Conservation (phyloP, 2,797 vertebrate genomes). For the Pogoniulus pusillus region DNA sequence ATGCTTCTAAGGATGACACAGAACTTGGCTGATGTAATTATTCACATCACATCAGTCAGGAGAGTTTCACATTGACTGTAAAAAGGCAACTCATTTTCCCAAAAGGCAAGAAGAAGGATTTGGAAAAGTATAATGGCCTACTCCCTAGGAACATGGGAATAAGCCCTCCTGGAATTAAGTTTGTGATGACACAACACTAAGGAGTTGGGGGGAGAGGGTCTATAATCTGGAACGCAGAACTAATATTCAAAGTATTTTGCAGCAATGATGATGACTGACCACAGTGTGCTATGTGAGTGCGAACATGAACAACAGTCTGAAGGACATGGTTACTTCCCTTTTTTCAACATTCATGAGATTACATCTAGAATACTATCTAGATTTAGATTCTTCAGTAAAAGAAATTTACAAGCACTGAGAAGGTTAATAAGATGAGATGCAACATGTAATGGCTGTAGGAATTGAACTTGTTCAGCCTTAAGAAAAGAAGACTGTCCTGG, state of each 20-base stretch:
- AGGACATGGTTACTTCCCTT: background rate
- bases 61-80: background rate
- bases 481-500: no score
- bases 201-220: no score
- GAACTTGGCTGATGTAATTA: background rate
- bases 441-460: background rate
- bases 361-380: background rate
- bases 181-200: background rate
- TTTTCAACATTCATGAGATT: background rate
- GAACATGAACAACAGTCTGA: background rate
- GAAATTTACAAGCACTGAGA: background rate
- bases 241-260: background rate
- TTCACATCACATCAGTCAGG: background rate
- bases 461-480: background rate
- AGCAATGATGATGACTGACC: background rate
- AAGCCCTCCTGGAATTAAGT: background rate
- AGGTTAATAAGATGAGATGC: background rate
- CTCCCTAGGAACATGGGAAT: background rate
- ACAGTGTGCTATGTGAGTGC: background rate
- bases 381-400: background rate
- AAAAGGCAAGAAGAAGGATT: background rate
- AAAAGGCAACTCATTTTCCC: background rate
- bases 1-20: background rate
- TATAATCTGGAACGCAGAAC: no score
- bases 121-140: background rate